Evolutionary conservation across 2,888 invertebrate species (phyloP).

Genomic region (Pammene fasciana): DNA sequence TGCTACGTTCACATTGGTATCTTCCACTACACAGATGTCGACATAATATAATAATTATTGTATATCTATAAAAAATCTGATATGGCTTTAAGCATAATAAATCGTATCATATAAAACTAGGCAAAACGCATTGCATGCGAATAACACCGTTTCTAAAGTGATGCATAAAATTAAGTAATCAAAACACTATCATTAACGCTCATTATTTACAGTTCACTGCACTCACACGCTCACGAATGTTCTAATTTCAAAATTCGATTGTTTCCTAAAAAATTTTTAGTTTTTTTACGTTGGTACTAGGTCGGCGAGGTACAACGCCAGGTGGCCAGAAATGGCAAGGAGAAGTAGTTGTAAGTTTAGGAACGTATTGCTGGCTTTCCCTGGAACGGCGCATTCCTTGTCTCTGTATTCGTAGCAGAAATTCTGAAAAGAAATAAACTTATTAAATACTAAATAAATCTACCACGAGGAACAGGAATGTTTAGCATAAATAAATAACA

Average conservation of each 20-base stretch:
- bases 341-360: conserved; percentile 55
- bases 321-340: conserved; percentile 54
- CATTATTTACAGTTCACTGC: conserved; percentile 58
- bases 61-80: too few relatives aligned
- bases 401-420: conserved; percentile 76
- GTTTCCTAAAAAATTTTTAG: conserved; percentile 32
- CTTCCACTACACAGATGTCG: too few relatives aligned
- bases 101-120: not conserved
- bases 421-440: conserved; percentile 64
- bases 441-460: conserved; percentile 29
- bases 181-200: conserved; percentile 48
- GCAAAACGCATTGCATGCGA: conserved; percentile 30
- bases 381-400: conserved; percentile 66
- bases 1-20: too few relatives aligned
- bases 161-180: conserved; percentile 42
- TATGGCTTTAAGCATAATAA: too few relatives aligned
- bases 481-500: not conserved
- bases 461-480: too few relatives aligned
- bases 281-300: conserved; percentile 56
- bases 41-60: too few relatives aligned
- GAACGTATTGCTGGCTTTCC: conserved; percentile 50
- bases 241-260: conserved; percentile 53
- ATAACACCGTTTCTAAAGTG: conserved; percentile 16
- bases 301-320: conserved; percentile 51
- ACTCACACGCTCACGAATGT: conserved; percentile 47